phyloP scores from a whole-genome alignment of 2,797 vertebrate genomes.

The Oreochromis mossambicus region DNA sequence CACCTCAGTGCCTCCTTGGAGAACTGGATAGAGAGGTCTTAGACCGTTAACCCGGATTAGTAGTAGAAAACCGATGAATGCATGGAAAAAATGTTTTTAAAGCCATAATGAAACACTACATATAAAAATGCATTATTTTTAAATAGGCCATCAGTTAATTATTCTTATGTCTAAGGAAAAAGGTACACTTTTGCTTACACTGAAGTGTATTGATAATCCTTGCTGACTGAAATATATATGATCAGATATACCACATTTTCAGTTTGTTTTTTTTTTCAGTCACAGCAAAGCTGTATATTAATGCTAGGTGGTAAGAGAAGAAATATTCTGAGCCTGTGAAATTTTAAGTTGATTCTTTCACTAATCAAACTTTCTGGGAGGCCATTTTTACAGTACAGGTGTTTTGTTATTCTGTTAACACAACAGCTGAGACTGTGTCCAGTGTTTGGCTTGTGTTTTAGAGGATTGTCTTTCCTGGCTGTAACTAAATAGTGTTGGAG shows the following conservation, averaged over 20 bases:
- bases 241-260: background rate
- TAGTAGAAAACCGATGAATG: background rate
- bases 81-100: background rate
- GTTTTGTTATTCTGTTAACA: background rate
- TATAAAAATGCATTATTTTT: background rate
- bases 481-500: background rate
- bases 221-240: background rate
- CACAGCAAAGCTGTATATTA: background rate
- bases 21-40: background rate
- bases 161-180: background rate
- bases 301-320: background rate
- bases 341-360: background rate
- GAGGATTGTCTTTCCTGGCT: background rate
- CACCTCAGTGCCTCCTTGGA: background rate
- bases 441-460: background rate
- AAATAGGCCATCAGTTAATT: background rate
- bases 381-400: background rate
- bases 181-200: background rate
- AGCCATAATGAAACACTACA: background rate
- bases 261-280: background rate
- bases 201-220: background rate
- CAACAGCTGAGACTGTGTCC: background rate
- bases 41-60: background rate
- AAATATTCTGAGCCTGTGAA: background rate
- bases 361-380: background rate